These are phyloP conservation scores for Marcusenius ussheri DNA, from an alignment of 2,113 vertebrate genomes.

Conservation along the genomic window DNA sequence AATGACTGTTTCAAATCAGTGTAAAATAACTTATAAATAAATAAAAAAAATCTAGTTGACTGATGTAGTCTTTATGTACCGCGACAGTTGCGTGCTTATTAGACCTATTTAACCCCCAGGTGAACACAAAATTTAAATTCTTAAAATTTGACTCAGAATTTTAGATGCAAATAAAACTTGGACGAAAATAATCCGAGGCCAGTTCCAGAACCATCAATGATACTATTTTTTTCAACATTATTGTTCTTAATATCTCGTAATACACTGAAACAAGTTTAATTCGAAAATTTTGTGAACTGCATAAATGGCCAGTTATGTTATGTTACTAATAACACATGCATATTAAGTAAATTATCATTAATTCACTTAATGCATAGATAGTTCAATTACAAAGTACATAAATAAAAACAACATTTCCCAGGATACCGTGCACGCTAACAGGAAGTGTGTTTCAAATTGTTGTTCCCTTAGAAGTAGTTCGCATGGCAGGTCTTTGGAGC, in stretches of 20 bases:
- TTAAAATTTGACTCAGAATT: not conserved
- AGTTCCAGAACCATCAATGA: not conserved
- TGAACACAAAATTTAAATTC: not conserved
- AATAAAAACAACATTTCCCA: conserved; percentile 16
- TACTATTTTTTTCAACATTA: not conserved
- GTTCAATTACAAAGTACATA: not conserved
- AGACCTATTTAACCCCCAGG: not conserved
- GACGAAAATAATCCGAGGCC: not conserved
- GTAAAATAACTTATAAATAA: not conserved
- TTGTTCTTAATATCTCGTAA: not conserved
- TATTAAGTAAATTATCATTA: not conserved
- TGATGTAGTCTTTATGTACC: not conserved
- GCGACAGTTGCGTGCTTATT: not conserved
- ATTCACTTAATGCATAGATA: not conserved
- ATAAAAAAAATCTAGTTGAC: not conserved
- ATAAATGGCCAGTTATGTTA: not conserved
- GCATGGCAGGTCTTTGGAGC: not conserved
- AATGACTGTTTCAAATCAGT: not conserved
- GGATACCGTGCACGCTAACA: not conserved
- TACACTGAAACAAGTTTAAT: not conserved
- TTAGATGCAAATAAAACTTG: not conserved
- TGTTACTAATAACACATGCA: not conserved
- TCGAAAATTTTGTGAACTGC: not conserved
- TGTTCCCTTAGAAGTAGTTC: not conserved
- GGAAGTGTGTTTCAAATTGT: conserved; percentile 1